Percentiles rank a stretch among this genome's conserved stretches.
Evolutionary conservation across 1,140 invertebrate genomes (phyloP).

Genomic region (Heliconius himera): DNA sequence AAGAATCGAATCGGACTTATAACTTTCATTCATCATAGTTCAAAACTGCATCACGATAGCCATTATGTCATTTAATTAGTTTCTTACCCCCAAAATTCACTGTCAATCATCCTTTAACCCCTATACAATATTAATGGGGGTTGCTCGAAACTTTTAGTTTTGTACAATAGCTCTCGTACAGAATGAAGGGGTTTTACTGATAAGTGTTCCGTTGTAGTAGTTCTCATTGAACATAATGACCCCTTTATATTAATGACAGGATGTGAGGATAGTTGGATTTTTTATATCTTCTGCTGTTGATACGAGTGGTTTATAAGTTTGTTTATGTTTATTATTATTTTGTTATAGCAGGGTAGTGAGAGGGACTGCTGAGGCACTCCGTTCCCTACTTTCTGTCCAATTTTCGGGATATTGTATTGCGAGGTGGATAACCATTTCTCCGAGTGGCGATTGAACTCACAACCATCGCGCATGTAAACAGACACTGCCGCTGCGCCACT

Average conservation of each 20-base stretch:
- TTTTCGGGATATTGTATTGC: too few relatives aligned
- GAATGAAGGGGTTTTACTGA: constrained; percentile 29
- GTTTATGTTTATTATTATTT: constrained; percentile 16
- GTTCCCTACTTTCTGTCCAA: neutral
- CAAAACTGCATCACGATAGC: too few relatives aligned
- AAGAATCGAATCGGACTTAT: too few relatives aligned
- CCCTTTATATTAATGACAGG: constrained; percentile 31
- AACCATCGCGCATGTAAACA: neutral
- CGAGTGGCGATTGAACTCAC: neutral
- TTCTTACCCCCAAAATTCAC: neutral
- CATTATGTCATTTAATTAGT: neutral
- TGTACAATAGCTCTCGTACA: constrained; percentile 38
- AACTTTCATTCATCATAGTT: too few relatives aligned
- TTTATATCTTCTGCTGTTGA: constrained; percentile 11
- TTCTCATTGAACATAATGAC: constrained; percentile 26
- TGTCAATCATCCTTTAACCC: constrained; percentile 33
- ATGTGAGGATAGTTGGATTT: constrained; percentile 37
- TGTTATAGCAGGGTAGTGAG: neutral
- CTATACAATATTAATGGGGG: constrained; percentile 31
- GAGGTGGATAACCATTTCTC: neutral
- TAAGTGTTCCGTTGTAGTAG: constrained; percentile 27
- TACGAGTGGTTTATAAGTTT: constrained; percentile 7
- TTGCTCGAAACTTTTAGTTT: constrained; percentile 24
- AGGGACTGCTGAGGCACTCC: neutral
- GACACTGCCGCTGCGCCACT: neutral